Evolutionary conservation across 2,797 vertebrate species (phyloP), one percentile per base, ranked within the genome.

Genomic region (Emys orbicularis): DNA sequence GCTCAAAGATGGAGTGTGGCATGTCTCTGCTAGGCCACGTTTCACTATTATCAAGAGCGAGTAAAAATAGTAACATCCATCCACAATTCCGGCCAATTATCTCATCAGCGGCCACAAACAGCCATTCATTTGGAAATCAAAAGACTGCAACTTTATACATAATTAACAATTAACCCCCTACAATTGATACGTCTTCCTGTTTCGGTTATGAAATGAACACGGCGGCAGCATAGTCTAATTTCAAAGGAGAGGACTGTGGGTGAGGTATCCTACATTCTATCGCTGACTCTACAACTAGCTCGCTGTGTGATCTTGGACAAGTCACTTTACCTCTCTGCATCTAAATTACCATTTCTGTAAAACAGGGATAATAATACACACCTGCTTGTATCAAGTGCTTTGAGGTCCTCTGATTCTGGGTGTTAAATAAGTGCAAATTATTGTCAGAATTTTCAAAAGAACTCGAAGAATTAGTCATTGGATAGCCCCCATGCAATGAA

Each of bases 1-100:
- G 96, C 92, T 96, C 93, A 90, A 84, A 77, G 90, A 81, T 53
- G 37, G 80, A 3, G 6, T 54, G 83, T 65, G 94, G 54, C 89
- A 80, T 56, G 95, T 88, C 77, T 87, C 79, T 90, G 83, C 72
- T 47, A 80, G 84, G 86, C 84, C 90, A 21, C 87, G 94, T 97
- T 95, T 97, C 96, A 96, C 84, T 81, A 91, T 2, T 92, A 89
- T 94, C 91, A 92, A 81, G 79, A 96, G 74, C 41, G 87, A 89
- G 94, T n/a, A 83, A 79, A 87, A 90, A 87, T 68, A 84, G 87
- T 86, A 90, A 97, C 94, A 95, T 68, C 87, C 82, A 90, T 94
- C 93, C 96, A 90, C 90, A 94, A 91, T 96, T 91, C 79, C 65
- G 88, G 77, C 47, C 94, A 95, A 95, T 95, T 95, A 93, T 52